Percentiles rank a stretch among this genome's conserved stretches.
Evolutionary conservation across 2,888 invertebrate species (phyloP).

Genomic region (Plebejus melissa): DNA sequence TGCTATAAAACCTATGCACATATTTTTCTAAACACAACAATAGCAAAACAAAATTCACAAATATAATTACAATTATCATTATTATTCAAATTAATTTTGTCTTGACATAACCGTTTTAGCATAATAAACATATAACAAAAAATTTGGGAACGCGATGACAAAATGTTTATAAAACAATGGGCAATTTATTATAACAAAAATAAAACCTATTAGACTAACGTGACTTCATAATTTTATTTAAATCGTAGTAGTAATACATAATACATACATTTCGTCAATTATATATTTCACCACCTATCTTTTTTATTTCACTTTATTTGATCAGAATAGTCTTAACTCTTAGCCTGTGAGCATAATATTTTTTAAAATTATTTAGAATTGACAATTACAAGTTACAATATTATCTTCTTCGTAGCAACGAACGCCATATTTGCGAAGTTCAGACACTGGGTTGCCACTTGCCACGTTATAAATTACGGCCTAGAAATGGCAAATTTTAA

Average conservation of each 20-base stretch:
- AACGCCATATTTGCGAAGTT: constrained; percentile 72
- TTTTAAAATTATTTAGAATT: constrained; percentile 59
- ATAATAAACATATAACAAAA: constrained; percentile 33
- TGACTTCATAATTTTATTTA: constrained; percentile 49
- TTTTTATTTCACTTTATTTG: constrained; percentile 49
- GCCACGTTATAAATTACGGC: constrained; percentile 39
- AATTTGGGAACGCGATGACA: constrained; percentile 32
- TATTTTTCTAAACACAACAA: constrained; percentile 25
- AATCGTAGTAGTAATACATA: constrained; percentile 41
- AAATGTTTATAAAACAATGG: constrained; percentile 43
- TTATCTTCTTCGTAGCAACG: constrained; percentile 61
- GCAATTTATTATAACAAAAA: constrained; percentile 40
- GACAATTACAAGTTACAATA: constrained; percentile 63
- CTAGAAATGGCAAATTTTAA: not conserved
- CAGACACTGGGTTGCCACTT: constrained; percentile 49
- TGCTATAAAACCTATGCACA: constrained; percentile 9
- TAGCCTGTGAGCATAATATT: constrained; percentile 59
- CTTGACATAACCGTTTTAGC: constrained; percentile 53
- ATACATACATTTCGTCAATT: constrained; percentile 70
- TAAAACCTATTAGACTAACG: constrained; percentile 31
- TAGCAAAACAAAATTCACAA: not conserved
- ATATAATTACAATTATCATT: constrained; percentile 2
- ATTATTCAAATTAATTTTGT: constrained; percentile 37
- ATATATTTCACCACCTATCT: constrained; percentile 66
- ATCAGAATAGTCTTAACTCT: constrained; percentile 49